A percentile compares a stretch with the other conserved stretches of the same genome.
Evolutionary conservation across 1,140 invertebrate species (phyloP).

Genomic region (Alviniconcha marisindica): DNA sequence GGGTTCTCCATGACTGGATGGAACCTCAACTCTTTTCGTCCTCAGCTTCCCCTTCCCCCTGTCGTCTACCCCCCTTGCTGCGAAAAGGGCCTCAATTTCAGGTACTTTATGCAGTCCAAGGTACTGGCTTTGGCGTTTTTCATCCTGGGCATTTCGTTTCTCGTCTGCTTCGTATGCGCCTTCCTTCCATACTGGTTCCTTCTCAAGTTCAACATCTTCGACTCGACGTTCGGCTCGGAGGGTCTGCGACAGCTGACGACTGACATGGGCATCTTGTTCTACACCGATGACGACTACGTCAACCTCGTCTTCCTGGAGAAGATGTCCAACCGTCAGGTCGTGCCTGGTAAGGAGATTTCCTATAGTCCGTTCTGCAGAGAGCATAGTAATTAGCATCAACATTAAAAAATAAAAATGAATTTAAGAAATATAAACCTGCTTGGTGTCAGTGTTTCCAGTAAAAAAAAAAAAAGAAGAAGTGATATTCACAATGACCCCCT

Average conservation of each 20-base stretch:
- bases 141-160: constrained; percentile 15
- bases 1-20: constrained; percentile 31
- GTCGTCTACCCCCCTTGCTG: constrained; percentile 28
- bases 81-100: neutral
- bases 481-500: too few species aligned
- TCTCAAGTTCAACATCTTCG: neutral
- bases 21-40: constrained; percentile 25
- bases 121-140: constrained; percentile 10
- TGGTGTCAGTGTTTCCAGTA: too few species aligned
- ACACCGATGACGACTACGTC: constrained; percentile 23
- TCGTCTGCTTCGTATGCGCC: neutral
- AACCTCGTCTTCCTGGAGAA: constrained; percentile 30
- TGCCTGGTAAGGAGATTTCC: constrained; percentile 25
- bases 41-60: constrained; percentile 22
- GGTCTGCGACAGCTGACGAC: neutral
- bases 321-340: neutral
- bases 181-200: constrained; percentile 35
- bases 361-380: too few species aligned
- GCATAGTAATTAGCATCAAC: too few species aligned
- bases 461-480: too few species aligned
- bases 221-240: constrained; percentile 31
- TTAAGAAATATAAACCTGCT: too few species aligned
- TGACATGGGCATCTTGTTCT: constrained; percentile 15
- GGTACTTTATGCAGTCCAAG: constrained; percentile 36
- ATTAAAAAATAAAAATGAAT: too few species aligned